A percentile compares a stretch with the other conserved stretches of the same genome.
Conservation (phyloP, 2,113 vertebrate genomes). For the Poeciliopsis prolifica region DNA sequence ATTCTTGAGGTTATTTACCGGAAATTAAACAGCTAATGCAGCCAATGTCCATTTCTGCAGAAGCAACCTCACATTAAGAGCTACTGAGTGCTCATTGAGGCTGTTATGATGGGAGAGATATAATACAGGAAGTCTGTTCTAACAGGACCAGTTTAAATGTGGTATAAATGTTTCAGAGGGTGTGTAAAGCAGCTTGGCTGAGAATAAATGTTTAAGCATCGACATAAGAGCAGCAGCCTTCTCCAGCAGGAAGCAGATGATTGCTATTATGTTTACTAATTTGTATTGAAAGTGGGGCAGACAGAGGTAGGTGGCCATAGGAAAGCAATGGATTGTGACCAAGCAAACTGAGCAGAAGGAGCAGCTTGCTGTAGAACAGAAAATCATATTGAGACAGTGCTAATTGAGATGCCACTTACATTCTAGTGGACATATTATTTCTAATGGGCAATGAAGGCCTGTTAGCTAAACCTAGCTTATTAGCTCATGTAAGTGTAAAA, state of each 20-base stretch:
- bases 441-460: not conserved
- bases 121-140: constrained; percentile 18
- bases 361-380: not conserved
- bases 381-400: not conserved
- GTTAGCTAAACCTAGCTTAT: not conserved
- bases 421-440: not conserved
- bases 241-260: not conserved
- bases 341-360: not conserved
- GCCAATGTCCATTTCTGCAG: constrained; percentile 50
- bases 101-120: constrained; percentile 22
- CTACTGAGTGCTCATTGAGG: constrained; percentile 46
- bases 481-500: not conserved
- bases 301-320: not conserved
- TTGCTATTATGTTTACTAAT: not conserved
- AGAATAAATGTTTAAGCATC: not conserved
- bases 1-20: constrained; percentile 55
- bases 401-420: not conserved
- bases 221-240: not conserved
- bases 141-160: constrained; percentile 3
- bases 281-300: constrained; percentile 3
- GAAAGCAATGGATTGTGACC: constrained; percentile 1
- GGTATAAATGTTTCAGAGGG: constrained; percentile 8
- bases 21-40: constrained; percentile 65
- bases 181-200: not conserved
- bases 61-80: constrained; percentile 34